Evolutionary conservation across 2,888 invertebrate species (phyloP).

Genomic region (Caenorhabditis sulstoni): DNA sequence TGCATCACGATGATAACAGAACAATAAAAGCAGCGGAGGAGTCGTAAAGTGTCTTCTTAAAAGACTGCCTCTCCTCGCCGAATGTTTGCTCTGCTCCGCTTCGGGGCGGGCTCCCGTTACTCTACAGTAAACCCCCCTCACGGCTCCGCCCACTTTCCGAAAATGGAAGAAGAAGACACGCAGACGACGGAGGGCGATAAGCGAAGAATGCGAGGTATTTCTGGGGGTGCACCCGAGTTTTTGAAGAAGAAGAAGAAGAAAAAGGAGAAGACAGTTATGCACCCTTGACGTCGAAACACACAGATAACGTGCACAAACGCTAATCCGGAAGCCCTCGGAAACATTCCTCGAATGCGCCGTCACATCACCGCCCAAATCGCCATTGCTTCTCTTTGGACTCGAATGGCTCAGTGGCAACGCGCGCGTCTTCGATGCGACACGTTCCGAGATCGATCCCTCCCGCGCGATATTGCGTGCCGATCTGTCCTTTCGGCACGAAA

Average conservation of each 20-base stretch:
- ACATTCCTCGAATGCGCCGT: not conserved
- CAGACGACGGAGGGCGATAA: constrained; percentile 41
- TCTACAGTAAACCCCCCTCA: constrained; percentile 26
- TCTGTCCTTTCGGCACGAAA: constrained; percentile 29
- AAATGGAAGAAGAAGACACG: constrained; percentile 22
- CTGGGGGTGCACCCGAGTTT: constrained; percentile 17
- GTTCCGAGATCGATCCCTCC: not conserved
- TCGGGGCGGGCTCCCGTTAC: constrained; percentile 29
- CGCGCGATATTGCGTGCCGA: constrained; percentile 26
- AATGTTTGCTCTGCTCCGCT: constrained; percentile 20
- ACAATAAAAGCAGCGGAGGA: constrained; percentile 6
- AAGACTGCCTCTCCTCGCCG: constrained; percentile 24
- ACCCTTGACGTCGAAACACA: constrained; percentile 2
- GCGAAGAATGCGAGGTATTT: constrained; percentile 43
- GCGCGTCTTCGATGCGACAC: too few species aligned
- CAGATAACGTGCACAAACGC: not conserved
- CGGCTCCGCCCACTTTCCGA: constrained; percentile 27
- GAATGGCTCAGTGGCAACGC: too few species aligned
- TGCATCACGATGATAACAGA: constrained; percentile 45
- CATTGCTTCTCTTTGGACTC: too few species aligned
- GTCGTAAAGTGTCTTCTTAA: constrained; percentile 42
- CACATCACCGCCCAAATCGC: too few species aligned
- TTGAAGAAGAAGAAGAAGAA: constrained; percentile 16
- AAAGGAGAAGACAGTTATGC: not conserved
- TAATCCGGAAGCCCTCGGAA: not conserved